These are phyloP conservation scores for Petrocephalus schoutedeni DNA, from an alignment of 2,797 vertebrate species.

Conservation along the genomic window DNA sequence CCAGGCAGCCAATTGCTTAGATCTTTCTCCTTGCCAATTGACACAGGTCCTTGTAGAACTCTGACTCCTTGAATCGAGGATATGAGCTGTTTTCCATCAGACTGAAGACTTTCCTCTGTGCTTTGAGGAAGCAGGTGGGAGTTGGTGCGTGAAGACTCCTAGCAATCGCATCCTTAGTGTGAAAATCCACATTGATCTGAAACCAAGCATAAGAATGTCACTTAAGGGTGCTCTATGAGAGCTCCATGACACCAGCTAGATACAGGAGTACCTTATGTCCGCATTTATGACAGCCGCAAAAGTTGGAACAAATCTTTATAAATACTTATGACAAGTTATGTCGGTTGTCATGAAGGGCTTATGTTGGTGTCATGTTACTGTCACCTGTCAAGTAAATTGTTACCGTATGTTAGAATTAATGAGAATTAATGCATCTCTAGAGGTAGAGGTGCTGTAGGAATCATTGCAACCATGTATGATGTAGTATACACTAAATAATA, in stretches of 20 bases:
- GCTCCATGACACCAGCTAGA: neutral
- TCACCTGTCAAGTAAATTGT: too few species aligned
- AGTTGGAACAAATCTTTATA: too few species aligned
- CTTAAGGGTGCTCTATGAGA: too few species aligned
- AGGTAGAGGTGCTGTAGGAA: neutral
- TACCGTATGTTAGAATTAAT: neutral
- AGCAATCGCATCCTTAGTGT: conserved; percentile 68
- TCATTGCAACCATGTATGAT: neutral
- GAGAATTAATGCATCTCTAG: neutral
- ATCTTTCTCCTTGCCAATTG: conserved; percentile 43
- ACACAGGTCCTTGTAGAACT: conserved; percentile 68
- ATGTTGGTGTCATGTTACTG: neutral
- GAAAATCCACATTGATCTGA: conserved; percentile 87
- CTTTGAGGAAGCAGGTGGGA: conserved; percentile 64
- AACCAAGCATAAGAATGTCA: conserved; percentile 29
- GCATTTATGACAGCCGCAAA: too few species aligned
- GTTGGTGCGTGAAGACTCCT: conserved; percentile 69
- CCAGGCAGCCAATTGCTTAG: conserved; percentile 14
- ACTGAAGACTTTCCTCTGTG: conserved; percentile 73
- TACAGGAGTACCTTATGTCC: too few species aligned
- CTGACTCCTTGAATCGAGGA: conserved; percentile 70
- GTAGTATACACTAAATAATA: neutral
- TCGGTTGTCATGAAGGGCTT: too few species aligned
- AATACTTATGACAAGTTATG: too few species aligned
- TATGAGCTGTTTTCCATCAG: conserved; percentile 80